Conservation (phyloP, 2,113 vertebrate genomes). For the Chaetops frenatus region DNA sequence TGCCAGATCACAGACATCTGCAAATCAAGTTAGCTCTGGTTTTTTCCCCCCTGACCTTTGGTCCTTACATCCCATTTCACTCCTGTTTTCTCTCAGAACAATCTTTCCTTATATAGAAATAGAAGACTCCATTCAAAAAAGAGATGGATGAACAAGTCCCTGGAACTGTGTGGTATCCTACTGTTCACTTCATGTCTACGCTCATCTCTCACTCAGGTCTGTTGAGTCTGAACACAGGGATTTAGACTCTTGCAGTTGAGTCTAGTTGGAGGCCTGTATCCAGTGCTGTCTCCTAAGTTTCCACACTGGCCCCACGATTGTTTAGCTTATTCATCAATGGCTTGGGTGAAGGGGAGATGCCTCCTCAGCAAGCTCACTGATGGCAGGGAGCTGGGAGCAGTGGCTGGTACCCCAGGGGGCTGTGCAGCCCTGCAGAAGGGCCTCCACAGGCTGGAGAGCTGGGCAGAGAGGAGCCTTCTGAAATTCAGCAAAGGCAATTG, state of each 20-base stretch:
- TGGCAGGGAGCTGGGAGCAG: not conserved
- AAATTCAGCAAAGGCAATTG: not conserved
- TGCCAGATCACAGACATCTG: not conserved
- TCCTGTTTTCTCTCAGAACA: not conserved
- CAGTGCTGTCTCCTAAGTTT: not conserved
- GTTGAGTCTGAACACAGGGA: not conserved
- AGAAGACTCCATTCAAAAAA: not conserved
- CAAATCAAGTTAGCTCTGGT: not conserved
- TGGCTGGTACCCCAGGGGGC: too few relatives aligned
- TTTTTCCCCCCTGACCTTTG: not conserved
- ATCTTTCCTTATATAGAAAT: not conserved
- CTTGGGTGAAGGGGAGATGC: not conserved
- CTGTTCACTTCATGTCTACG: not conserved
- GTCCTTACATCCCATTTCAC: not conserved
- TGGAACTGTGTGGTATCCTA: not conserved
- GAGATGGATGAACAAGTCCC: not conserved
- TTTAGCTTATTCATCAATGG: not conserved
- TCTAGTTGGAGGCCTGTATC: too few relatives aligned
- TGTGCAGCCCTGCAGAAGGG: not conserved
- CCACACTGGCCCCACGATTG: not conserved
- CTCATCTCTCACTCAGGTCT: not conserved
- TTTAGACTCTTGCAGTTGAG: not conserved
- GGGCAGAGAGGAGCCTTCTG: not conserved
- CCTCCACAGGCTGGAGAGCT: not conserved
- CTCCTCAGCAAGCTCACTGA: not conserved